Base-by-base conservation (phyloP, 2,113 vertebrate genomes). In the Vulpes ferrilata region DNA sequence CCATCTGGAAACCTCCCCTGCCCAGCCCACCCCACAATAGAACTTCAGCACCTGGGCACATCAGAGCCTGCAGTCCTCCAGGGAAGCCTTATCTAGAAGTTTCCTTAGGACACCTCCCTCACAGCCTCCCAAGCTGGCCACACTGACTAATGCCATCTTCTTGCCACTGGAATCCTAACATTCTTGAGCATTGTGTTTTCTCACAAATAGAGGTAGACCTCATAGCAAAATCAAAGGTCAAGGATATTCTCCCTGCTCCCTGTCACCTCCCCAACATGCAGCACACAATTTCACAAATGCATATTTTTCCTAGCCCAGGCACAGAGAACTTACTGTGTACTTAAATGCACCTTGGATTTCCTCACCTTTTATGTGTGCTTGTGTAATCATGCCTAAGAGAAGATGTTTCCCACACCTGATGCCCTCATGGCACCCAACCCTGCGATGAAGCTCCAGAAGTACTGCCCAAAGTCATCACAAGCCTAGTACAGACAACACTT, bases 341-440 rank as follows among this genome's bases (percentile, higher is more conserved):
- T 32, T 15, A 13, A 13, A 19, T 0, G 0, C 20, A 6, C n/a
- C 30, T 35, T 1, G 0, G 27, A 2, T 3, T 35, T 57, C 20
- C 65, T 48, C 3, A 1, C 27, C 57, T 22, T 30, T 30, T 5
- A 0, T 6, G 25, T 17, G 53, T 65, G 73, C 53, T 25, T 2
- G 4, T 3, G 4, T 20, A 16, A n/a, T 11, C 1, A 0, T 11
- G 17, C 32, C 86, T 16, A 8, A 73, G 65, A 35, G 17, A n/a
- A 57, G 51, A 11, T 3, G 10, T 1, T 38, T n/a, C 79, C 53
- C n/a, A 15, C 15, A 27, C 13, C 64, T 7, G 2, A 11, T 1
- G 7, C 3, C 20, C 38, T 25, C 51, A 7, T 9, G 30, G 59
- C 53, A 7, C 48, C 23, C 25, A 51, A 5, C 38, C 88, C 62